These are phyloP conservation scores for Orthonychiurus folsomi DNA, from an alignment of 2,888 invertebrate species.

Conservation along the genomic window DNA sequence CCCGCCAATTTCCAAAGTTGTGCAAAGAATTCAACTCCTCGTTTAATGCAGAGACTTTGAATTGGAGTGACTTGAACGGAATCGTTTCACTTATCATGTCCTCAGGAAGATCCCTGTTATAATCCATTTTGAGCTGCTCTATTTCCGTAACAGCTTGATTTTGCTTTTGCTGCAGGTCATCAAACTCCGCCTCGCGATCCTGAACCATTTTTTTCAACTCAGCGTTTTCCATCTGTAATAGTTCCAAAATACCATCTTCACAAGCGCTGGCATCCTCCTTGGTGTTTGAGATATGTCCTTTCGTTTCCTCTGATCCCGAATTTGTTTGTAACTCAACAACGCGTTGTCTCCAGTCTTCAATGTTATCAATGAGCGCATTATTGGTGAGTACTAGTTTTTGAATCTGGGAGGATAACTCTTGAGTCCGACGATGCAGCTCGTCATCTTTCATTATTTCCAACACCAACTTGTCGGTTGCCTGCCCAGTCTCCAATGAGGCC, in stretches of 20 bases:
- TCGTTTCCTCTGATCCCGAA: conserved; percentile 55
- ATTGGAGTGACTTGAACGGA: conserved; percentile 95
- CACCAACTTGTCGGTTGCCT: conserved; percentile 79
- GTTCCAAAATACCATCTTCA: conserved; percentile 73
- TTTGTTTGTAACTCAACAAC: conserved; percentile 49
- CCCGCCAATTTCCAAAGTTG: conserved; percentile 90
- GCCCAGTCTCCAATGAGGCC: conserved; percentile 78
- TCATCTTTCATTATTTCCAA: conserved; percentile 90
- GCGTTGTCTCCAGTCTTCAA: conserved; percentile 38
- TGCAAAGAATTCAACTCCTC: conserved; percentile 95
- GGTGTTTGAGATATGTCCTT: conserved; percentile 15
- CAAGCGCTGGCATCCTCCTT: conserved; percentile 22
- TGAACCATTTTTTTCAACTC: conserved; percentile 85
- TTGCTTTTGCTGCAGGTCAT: conserved; percentile 84
- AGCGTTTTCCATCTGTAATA: conserved; percentile 82
- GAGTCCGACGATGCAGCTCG: conserved; percentile 88
- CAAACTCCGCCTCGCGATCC: conserved; percentile 84
- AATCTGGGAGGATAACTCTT: conserved; percentile 87
- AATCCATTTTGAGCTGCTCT: conserved; percentile 55
- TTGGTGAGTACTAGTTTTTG: conserved; percentile 57
- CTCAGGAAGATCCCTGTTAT: conserved; percentile 92
- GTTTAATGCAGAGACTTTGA: conserved; percentile 94
- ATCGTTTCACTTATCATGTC: conserved; percentile 93
- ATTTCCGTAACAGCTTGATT: conserved; percentile 89
- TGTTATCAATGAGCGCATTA: conserved; percentile 31